These are phyloP conservation scores for Cetonia aurata DNA, from an alignment of 2,888 invertebrate genomes.

Conservation along the genomic window DNA sequence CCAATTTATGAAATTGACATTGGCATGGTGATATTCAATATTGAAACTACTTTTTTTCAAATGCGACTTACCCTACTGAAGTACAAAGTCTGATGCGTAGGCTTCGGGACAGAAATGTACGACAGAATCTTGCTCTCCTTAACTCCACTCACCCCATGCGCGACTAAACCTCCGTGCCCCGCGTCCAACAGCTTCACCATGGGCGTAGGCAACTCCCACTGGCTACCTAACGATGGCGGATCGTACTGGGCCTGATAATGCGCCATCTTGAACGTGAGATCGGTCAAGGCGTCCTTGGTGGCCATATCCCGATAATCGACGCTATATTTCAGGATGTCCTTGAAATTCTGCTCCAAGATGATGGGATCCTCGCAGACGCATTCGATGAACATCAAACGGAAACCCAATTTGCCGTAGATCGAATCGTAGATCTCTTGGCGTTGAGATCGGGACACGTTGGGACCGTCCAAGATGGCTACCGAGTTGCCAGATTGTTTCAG, in stretches of 20 bases:
- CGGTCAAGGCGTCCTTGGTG: slow-evolving; percentile 81
- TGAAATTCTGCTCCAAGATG: slow-evolving; percentile 79
- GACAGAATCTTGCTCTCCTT: slow-evolving; percentile 88
- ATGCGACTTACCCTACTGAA: slow-evolving; percentile 82
- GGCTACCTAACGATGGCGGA: slow-evolving; percentile 73
- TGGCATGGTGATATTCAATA: too few species aligned
- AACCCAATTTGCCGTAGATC: slow-evolving; percentile 79
- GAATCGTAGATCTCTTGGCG: slow-evolving; percentile 82
- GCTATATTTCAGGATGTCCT: slow-evolving; percentile 87
- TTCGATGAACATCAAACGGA: slow-evolving; percentile 91
- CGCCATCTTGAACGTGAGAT: slow-evolving; percentile 84
- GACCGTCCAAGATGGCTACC: slow-evolving; percentile 85
- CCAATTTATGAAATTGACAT: too few species aligned
- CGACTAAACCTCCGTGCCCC: slow-evolving; percentile 77
- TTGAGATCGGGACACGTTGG: slow-evolving; percentile 87
- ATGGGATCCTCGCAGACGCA: slow-evolving; percentile 87
- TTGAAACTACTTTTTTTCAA: too few species aligned
- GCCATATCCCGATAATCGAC: slow-evolving; percentile 89
- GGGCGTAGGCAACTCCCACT: slow-evolving; percentile 67
- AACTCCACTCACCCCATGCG: slow-evolving; percentile 81
- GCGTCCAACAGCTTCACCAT: slow-evolving; percentile 71
- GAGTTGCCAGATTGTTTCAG: slow-evolving; percentile 76
- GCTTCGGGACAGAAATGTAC: slow-evolving; percentile 88
- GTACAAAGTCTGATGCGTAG: slow-evolving; percentile 88
- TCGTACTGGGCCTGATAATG: slow-evolving; percentile 88